Base-by-base conservation (phyloP, 2,113 vertebrate species). In the Gnathonemus echidnorhynchus region DNA sequence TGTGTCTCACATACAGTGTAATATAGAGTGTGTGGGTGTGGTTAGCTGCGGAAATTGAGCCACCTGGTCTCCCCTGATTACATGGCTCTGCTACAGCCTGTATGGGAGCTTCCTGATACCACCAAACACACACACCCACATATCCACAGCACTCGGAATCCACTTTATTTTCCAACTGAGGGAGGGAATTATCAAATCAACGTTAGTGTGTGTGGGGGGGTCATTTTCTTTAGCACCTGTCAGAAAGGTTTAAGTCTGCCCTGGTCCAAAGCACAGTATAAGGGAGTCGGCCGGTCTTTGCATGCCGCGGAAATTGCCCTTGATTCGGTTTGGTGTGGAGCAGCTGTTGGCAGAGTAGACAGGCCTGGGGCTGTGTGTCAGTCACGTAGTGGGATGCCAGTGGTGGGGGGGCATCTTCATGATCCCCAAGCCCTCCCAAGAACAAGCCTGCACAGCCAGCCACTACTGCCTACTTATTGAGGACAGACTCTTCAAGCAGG, bases 171-270 rank as follows among this genome's bases (percentile, higher is more conserved):
- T 45, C 83, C 39, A 11, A 45, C 83, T 85, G 24, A 46, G 42
- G 46, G 9, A 85, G 19, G 45, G 83, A 85, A 85, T 85, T 85
- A 85, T 85, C 83, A 85, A 85, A 46, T 85, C 17, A 45, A 85
- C 3, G 6, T 70, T 24, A 85, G 39, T 70, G 3, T 11, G 62
- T 7, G 83, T 13, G 35, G 39, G 80, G 80, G 45, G 83, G 42
- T 85, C 45, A 85, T 85, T 85, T 85, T 85, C 45, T 48, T 85
- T 48, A 85, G 83, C 45, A 48, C 39, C 83, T 85, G 83, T 46
- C 83, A 85, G 83, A 48, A 85, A 85, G 7, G 39, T n/a, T 85
- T 48, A 85, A n/a, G 62, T 85, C 83, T 85, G 17, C 83, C 83
- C 83, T 85, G 45, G 19, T 85, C 83, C 83, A 85, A 24, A 85